phyloP scores from a whole-genome alignment of 2,113 vertebrate species.

The Strigops habroptila region DNA sequence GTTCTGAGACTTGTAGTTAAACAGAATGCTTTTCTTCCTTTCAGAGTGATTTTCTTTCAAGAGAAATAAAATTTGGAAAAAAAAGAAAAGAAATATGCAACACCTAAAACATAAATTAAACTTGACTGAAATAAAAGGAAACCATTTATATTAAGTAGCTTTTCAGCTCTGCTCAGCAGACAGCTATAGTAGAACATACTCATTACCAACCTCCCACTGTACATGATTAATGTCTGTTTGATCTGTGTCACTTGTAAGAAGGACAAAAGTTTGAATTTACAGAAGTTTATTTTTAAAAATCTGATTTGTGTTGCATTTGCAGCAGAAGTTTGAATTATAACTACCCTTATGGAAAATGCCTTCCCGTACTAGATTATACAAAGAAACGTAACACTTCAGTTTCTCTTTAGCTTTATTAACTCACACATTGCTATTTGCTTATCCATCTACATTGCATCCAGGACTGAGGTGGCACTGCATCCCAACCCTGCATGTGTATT shows the following conservation, averaged over 20 bases:
- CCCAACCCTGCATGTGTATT: neutral
- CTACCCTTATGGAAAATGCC: neutral
- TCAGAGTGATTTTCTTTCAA: neutral
- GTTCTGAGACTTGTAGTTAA: neutral
- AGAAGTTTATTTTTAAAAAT: neutral
- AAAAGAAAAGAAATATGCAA: neutral
- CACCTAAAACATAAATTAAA: neutral
- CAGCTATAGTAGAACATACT: fast-evolving
- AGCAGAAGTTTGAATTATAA: neutral
- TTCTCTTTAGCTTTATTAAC: neutral
- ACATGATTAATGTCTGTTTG: neutral
- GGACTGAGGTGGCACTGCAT: neutral
- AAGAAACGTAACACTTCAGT: neutral
- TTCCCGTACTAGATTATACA: neutral
- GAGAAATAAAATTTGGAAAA: neutral
- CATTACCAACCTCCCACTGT: neutral
- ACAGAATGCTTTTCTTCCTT: neutral
- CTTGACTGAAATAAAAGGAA: neutral
- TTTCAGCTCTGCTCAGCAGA: neutral
- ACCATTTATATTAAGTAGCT: neutral
- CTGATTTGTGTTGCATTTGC: neutral
- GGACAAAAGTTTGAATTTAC: neutral
- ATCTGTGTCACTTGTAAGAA: neutral
- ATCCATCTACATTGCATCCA: neutral
- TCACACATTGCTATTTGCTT: neutral